Percentiles rank a stretch among this genome's conserved stretches.
Conservation (phyloP, 2,113 vertebrate species). For the Emberiza fucata region DNA sequence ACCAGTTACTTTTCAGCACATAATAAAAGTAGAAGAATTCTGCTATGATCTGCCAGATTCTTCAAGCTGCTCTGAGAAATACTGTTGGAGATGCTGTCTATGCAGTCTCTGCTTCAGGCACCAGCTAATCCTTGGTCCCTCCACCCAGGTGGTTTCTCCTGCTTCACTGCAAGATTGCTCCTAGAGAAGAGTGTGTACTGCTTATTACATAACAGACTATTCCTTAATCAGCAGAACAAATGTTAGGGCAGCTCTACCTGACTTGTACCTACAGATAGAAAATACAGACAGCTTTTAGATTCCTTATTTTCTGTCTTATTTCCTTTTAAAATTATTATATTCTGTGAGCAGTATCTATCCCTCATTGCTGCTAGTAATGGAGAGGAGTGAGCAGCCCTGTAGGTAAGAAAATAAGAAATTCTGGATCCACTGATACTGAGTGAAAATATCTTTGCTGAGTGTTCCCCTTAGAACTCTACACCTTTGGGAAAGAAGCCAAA, state of each 20-base stretch:
- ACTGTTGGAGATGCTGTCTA: background rate
- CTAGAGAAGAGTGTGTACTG: background rate
- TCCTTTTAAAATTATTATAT: background rate
- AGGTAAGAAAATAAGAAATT: background rate
- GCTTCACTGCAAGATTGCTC: background rate
- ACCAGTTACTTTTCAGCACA: slow-evolving; percentile 31
- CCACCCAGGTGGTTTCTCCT: background rate
- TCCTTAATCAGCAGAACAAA: background rate
- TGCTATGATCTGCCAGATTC: background rate
- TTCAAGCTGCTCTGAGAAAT: background rate
- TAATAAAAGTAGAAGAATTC: background rate
- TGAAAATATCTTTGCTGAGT: background rate
- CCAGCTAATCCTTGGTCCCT: background rate
- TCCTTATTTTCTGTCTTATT: background rate
- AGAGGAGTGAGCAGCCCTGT: background rate
- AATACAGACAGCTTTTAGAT: background rate
- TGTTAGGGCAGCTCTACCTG: background rate
- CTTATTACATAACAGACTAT: background rate
- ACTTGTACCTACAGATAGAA: background rate
- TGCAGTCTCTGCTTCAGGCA: background rate
- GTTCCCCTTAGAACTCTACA: background rate
- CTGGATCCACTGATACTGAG: background rate
- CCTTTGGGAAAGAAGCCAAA: background rate
- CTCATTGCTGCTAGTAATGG: background rate
- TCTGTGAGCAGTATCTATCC: background rate